These are phyloP conservation scores for Chrysolina americana DNA, from an alignment of 2,888 invertebrate genomes.

Conservation along the genomic window DNA sequence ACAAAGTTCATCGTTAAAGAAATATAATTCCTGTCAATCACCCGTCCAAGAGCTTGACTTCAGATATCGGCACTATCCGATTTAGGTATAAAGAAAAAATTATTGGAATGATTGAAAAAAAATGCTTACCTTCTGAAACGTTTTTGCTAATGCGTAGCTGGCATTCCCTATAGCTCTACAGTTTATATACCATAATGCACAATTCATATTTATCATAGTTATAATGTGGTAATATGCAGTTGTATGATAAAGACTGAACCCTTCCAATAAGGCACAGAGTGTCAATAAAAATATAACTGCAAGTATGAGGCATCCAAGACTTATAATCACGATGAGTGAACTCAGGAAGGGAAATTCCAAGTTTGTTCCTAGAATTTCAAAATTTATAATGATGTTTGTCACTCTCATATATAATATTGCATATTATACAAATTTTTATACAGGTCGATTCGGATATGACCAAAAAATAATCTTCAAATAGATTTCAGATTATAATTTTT, in stretches of 20 bases:
- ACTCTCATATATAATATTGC: no score
- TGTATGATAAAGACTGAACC: conserved; percentile 77
- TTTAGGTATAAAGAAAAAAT: no score
- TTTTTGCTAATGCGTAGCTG: conserved; percentile 65
- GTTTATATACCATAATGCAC: conserved; percentile 81
- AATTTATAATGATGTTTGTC: conserved; percentile 57
- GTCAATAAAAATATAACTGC: conserved; percentile 76
- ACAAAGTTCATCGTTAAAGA: no score
- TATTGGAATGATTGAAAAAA: background rate
- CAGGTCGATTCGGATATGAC: no score
- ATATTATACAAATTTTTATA: no score
- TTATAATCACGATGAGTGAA: conserved; percentile 75
- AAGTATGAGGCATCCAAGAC: conserved; percentile 75
- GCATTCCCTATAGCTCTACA: conserved; percentile 78
- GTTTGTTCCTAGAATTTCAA: conserved; percentile 71
- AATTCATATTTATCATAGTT: conserved; percentile 82
- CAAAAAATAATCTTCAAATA: no score
- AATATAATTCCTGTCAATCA: no score
- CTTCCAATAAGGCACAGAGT: conserved; percentile 75
- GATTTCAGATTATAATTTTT: no score
- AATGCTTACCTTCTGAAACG: conserved; percentile 63
- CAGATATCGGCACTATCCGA: no score
- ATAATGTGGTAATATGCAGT: conserved; percentile 78
- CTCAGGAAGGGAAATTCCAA: conserved; percentile 76
- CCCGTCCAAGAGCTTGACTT: no score